Base-by-base conservation (phyloP, 1,140 invertebrate species). In the Drosophila aff. region DNA sequence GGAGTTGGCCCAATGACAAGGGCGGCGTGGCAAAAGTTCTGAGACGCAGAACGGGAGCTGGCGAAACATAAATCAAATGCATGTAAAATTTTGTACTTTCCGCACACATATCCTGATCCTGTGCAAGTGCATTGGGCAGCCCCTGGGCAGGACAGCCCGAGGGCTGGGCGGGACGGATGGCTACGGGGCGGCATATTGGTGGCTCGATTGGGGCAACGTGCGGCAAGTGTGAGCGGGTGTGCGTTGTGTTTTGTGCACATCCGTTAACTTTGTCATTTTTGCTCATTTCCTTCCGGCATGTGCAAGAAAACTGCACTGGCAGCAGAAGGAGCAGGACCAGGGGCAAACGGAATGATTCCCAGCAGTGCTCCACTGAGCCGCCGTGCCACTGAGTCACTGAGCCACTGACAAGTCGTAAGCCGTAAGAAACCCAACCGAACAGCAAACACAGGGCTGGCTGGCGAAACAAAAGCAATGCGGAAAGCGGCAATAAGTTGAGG, bases 181-280 rank as follows among this genome's bases (percentile, higher is more conserved):
- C 52, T 44, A n/a, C 4, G 46, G 21, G 47, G 31, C 18, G 46
- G 57, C 16, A 49, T 63, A 65, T 65, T 44, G 63, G 67, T 74
- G 38, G 21, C 53, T n/a, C 36, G 21, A 57, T 57, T 57, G 53
- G 53, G 52, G 52, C 52, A 55, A 21, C 18, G 28, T 33, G 26
- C 4, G 43, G 65, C 62, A 40, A 63, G 47, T 65, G 50, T 58
- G 31, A 62, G 66, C 43, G 46, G 49, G 52, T 69, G 84, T 89
- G 85, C 78, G 63, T 81, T 82, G 82, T 90, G 86, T 91, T 91
- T 91, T 90, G 86, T 85, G 82, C 86, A 90, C 85, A 91, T 90
- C 85, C 85, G 86, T 91, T 90, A 90, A 91, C 85, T 90, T 90
- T 90, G 85, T 90, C 85, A 90, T 90, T 90, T 87, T 91, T 90